A percentile compares a stretch with the other conserved stretches of the same genome.
phyloP scores from a whole-genome alignment of 2,888 invertebrate species.

The Cerastis rubricosa region DNA sequence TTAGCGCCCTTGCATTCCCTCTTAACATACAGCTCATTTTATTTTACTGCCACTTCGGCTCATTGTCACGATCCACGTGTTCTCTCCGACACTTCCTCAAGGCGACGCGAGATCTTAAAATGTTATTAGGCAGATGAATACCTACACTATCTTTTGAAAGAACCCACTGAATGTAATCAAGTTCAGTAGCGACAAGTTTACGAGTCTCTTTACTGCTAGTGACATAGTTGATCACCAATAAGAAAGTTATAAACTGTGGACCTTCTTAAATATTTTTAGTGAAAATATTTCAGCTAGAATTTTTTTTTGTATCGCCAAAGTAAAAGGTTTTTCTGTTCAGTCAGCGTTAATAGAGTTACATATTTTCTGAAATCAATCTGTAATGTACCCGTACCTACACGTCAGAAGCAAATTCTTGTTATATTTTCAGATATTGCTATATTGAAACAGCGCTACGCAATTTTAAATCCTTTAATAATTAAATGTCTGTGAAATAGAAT shows the following conservation, averaged over 20 bases:
- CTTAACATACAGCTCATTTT: conserved; percentile 35
- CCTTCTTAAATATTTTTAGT: conserved; percentile 13
- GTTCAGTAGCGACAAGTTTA: conserved; percentile 47
- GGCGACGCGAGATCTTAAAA: conserved; percentile 46
- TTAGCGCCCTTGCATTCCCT: conserved; percentile 35
- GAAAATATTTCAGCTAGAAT: background rate
- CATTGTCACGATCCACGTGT: conserved; percentile 48
- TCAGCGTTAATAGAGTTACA: conserved; percentile 1
- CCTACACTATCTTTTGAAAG: conserved; percentile 43
- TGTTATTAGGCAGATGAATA: conserved; percentile 53
- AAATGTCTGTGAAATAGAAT: conserved; percentile 5
- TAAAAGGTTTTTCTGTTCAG: background rate
- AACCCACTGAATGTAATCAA: conserved; percentile 55
- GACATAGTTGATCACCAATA: conserved; percentile 43
- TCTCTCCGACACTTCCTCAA: conserved; percentile 12
- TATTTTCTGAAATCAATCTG: conserved; percentile 10
- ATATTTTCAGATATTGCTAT: conserved; percentile 3
- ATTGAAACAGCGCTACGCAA: conserved; percentile 3
- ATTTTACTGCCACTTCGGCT: conserved; percentile 43
- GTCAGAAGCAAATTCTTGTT: background rate
- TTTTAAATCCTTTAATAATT: conserved; percentile 9
- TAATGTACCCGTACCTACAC: background rate
- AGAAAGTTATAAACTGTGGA: conserved; percentile 13
- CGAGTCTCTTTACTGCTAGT: conserved; percentile 48
- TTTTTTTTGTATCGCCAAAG: background rate